Evolutionary conservation across 2,797 vertebrate genomes (phyloP).

Genomic region (Coregonus suidteri): DNA sequence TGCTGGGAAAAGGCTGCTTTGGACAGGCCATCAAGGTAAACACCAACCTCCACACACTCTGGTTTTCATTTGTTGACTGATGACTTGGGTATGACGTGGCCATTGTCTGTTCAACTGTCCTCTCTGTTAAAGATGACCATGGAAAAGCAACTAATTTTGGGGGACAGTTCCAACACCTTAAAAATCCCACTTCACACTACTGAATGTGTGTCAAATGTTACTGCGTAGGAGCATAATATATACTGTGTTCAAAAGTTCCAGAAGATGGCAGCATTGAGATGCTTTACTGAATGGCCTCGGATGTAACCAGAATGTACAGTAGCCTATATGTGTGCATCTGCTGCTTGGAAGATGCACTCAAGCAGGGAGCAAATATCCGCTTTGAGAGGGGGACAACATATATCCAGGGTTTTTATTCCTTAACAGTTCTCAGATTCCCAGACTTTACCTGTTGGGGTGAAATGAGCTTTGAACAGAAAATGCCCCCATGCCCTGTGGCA

Average conservation of each 20-base stretch:
- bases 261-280: conserved; percentile 49
- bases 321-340: neutral
- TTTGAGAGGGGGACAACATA: neutral
- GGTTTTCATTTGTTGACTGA: neutral
- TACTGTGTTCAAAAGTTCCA: conserved; percentile 34
- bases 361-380: neutral
- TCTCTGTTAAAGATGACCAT: too few species aligned
- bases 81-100: neutral
- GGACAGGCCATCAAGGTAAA: conserved; percentile 96
- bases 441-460: neutral
- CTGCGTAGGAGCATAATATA: neutral
- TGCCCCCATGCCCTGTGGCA: too few species aligned
- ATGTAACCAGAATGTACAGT: neutral
- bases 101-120: neutral
- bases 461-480: neutral
- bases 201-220: neutral
- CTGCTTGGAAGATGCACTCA: conserved; percentile 1
- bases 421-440: neutral
- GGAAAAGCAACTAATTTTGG: too few species aligned
- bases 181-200: neutral
- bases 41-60: neutral
- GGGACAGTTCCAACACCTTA: neutral
- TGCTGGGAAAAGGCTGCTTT: conserved; percentile 94
- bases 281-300: neutral
- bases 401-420: neutral